Percentiles rank a stretch among this genome's conserved stretches.
Evolutionary conservation across 2,797 vertebrate genomes (phyloP).

Genomic region (Emys orbicularis): DNA sequence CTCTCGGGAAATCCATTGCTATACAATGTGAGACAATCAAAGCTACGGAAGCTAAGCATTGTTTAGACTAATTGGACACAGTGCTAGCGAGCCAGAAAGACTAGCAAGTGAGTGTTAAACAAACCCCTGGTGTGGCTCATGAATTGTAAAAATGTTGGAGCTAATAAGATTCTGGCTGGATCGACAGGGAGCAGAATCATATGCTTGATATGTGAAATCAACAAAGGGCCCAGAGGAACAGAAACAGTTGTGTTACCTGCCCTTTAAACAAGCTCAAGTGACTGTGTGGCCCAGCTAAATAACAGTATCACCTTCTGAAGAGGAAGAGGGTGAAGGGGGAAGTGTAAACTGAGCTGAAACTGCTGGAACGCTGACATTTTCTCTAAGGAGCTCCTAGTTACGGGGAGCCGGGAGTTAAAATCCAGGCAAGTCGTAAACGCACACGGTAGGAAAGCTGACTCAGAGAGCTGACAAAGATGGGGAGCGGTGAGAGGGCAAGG

Average conservation of each 20-base stretch:
- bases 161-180: slow-evolving; percentile 35
- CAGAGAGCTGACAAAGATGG: background rate
- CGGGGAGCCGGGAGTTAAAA: background rate
- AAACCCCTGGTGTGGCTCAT: slow-evolving; percentile 1
- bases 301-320: background rate
- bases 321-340: background rate
- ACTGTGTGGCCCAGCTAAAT: background rate
- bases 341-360: background rate
- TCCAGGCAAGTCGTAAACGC: background rate
- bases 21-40: slow-evolving; percentile 1
- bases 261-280: background rate
- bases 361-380: accelerated
- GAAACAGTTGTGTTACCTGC: accelerated
- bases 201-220: background rate
- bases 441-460: accelerated
- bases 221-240: background rate
- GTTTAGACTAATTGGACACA: slow-evolving; percentile 52
- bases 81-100: background rate
- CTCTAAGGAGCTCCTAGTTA: background rate
- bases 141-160: slow-evolving; percentile 11
- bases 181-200: background rate
- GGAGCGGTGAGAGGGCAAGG: accelerated
- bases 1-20: background rate
- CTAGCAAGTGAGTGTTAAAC: slow-evolving; percentile 1
- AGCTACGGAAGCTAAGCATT: slow-evolving; percentile 17